Percentiles rank a stretch among this genome's conserved stretches.
phyloP scores from a whole-genome alignment of 2,888 invertebrate genomes.

The Papilio demoleus region DNA sequence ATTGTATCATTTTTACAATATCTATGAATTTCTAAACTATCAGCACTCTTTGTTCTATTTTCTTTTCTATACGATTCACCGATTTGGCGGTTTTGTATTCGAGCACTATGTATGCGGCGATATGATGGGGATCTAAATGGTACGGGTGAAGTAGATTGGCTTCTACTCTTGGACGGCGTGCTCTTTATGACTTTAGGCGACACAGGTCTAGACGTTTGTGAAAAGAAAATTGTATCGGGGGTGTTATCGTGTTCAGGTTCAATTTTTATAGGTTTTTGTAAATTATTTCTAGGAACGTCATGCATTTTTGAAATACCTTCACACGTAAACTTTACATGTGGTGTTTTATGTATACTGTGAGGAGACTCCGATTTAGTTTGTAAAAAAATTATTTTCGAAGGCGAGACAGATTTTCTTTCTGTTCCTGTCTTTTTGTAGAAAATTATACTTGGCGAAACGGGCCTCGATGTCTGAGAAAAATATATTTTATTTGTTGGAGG shows the following conservation, averaged over 20 bases:
- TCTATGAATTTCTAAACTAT: slow-evolving; percentile 80
- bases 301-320: slow-evolving; percentile 68
- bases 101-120: slow-evolving; percentile 84
- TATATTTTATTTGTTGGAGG: slow-evolving; percentile 83
- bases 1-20: slow-evolving; percentile 47
- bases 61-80: slow-evolving; percentile 69
- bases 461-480: slow-evolving; percentile 79
- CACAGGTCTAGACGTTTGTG: slow-evolving; percentile 72
- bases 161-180: slow-evolving; percentile 56
- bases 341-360: slow-evolving; percentile 55
- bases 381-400: slow-evolving; percentile 64
- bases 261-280: slow-evolving; percentile 44
- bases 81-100: slow-evolving; percentile 68
- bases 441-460: slow-evolving; percentile 71
- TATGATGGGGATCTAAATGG: slow-evolving; percentile 86
- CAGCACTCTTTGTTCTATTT: slow-evolving; percentile 86
- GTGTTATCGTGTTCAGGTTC: slow-evolving; percentile 52
- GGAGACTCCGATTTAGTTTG: slow-evolving; percentile 73
- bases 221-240: slow-evolving; percentile 66
- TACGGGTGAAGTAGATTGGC: slow-evolving; percentile 82
- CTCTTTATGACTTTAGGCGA: slow-evolving; percentile 66
- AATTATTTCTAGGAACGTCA: slow-evolving; percentile 66
- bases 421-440: slow-evolving; percentile 68
- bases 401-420: slow-evolving; percentile 59
- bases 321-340: slow-evolving; percentile 53